Evolutionary conservation across 1,140 invertebrate genomes (phyloP), one percentile per base, ranked within the genome.

Genomic region (Tetramorium alpestre): DNA sequence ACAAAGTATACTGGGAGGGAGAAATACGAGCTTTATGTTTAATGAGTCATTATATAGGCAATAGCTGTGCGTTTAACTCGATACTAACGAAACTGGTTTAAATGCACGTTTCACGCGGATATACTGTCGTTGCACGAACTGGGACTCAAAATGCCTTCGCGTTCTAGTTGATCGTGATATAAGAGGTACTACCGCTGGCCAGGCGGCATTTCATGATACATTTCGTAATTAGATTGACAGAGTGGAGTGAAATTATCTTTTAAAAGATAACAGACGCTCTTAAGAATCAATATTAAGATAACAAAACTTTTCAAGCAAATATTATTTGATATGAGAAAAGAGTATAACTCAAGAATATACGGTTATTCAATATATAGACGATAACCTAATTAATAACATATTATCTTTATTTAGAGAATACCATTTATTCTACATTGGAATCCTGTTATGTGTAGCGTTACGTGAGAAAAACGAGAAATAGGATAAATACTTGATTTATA

Each of bases 171-270:
- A 82, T 82, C 25, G 51, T 82, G 67, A 82, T 73, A 82, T 82
- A 72, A 82, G 67, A 82, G 22, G 67, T 47, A 10, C 56, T 72
- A 7, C 51, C 18, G 18, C 13, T 28, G 51, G 8, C 54, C 22
- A 54, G 28, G 28, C 28, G 7, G n/a, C 64, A 72, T 82, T 82
- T 82, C 67, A 73, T 13, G 54, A 6, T 22, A 73, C 41, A 82
- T 82, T 72, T 72, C 67, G 80, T 82, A 82, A 72, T 82, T 82
- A 82, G 80, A 82, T 73, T 58, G 80, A 82, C 69, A 72, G 25
- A 41, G 38, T 58, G 41, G 38, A 82, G 60, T 47, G 18, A 41
- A 22, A 22, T 22, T 22, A 22, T 22, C 25, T 82, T 82, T 82
- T 70, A 56, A 58, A 33, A 72, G 18, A 47, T 82, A 82, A 82